Percentiles rank a stretch among this genome's conserved stretches.
phyloP scores from a whole-genome alignment of 2,113 vertebrate genomes.

The Eira barbara region DNA sequence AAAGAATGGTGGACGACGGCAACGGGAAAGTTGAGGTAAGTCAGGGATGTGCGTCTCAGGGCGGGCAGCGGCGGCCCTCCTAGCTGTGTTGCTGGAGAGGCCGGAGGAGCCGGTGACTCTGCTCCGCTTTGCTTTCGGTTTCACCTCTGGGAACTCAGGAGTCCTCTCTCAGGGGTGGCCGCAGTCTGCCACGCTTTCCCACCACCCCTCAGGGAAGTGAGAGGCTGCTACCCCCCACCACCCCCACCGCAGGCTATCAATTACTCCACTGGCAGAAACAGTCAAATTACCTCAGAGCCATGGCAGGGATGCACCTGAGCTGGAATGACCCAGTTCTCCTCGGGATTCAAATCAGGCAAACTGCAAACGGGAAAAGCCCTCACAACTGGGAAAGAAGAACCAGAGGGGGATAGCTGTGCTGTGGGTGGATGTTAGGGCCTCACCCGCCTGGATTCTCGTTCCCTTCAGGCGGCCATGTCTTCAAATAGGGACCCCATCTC shows the following conservation, averaged over 20 bases:
- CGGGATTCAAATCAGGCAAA: constrained; percentile 46
- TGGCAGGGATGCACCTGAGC: not conserved
- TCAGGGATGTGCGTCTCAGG: rapidly evolving
- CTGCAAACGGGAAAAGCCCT: constrained; percentile 15
- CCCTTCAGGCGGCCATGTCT: not conserved
- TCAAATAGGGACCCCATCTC: not conserved
- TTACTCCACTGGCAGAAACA: not conserved
- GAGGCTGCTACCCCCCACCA: not conserved
- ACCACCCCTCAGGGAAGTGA: not conserved
- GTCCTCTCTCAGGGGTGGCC: not conserved
- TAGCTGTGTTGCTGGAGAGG: not conserved
- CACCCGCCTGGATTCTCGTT: not conserved
- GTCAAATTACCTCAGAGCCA: not conserved
- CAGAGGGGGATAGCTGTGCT: not conserved
- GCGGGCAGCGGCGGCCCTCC: not conserved
- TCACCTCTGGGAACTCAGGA: not conserved
- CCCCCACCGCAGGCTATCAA: not conserved
- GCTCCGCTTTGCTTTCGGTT: not conserved
- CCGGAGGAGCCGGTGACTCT: not conserved
- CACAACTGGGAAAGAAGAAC: not conserved
- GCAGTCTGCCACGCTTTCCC: not conserved
- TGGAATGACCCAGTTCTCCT: not conserved
- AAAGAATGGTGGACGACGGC: constrained; percentile 93
- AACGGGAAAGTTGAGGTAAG: constrained; percentile 87
- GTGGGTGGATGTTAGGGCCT: not conserved